phyloP scores from a whole-genome alignment of 2,797 vertebrate genomes.

The Sparus aurata region DNA sequence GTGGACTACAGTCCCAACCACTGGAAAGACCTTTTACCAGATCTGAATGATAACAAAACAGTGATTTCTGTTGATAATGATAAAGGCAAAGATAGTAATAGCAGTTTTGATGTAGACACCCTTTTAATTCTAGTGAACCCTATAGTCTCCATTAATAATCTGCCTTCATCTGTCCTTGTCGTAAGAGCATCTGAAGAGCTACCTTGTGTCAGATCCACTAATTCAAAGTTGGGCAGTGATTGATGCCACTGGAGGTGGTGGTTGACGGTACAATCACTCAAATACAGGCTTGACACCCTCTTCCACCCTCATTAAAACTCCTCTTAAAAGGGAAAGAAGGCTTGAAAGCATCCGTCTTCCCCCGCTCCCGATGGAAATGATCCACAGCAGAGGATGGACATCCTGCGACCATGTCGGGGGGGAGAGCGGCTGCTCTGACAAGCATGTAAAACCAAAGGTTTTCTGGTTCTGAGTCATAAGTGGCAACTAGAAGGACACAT shows the following conservation, averaged over 20 bases:
- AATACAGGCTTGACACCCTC: slow-evolving; percentile 62
- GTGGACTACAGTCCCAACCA: slow-evolving; percentile 75
- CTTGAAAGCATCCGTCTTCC: slow-evolving; percentile 47
- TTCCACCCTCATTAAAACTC: slow-evolving; percentile 76
- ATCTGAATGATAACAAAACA: slow-evolving; percentile 20
- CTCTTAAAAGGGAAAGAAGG: slow-evolving; percentile 63
- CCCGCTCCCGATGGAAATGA: slow-evolving; percentile 54
- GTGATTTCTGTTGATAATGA: slow-evolving; percentile 23
- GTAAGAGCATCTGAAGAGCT: slow-evolving; percentile 64
- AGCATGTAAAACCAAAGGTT: slow-evolving; percentile 32
- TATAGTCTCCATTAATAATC: slow-evolving; percentile 74
- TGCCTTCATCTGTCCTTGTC: slow-evolving; percentile 79
- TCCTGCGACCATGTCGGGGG: slow-evolving; percentile 39
- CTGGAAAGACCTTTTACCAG: slow-evolving; percentile 63
- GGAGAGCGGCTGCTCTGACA: slow-evolving; percentile 26
- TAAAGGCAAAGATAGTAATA: slow-evolving; percentile 42
- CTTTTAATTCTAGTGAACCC: slow-evolving; percentile 56
- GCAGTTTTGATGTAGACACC: slow-evolving; percentile 49
- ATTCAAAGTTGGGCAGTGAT: slow-evolving; percentile 80
- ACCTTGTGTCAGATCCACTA: slow-evolving; percentile 74
- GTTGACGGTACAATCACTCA: slow-evolving; percentile 82
- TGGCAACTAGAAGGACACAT: slow-evolving; percentile 11
- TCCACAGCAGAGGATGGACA: slow-evolving; percentile 42
- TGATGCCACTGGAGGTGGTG: slow-evolving; percentile 74
- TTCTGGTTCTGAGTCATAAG: slow-evolving; percentile 26